phyloP scores from a whole-genome alignment of 2,888 invertebrate genomes.

The Acronicta aceris region DNA sequence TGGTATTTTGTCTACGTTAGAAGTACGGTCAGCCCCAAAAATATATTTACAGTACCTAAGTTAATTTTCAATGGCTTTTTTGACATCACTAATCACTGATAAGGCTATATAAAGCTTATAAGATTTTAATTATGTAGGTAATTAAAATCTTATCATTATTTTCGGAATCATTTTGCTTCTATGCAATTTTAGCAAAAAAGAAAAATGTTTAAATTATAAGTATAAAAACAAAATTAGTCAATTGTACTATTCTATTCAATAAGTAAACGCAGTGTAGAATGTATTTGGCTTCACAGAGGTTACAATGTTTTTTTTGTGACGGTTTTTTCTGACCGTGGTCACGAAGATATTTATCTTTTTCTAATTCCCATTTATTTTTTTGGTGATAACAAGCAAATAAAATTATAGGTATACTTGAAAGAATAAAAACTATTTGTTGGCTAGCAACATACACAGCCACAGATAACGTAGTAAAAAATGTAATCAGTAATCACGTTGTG shows the following conservation, averaged over 20 bases:
- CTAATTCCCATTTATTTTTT: conserved; percentile 26
- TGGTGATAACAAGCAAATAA: conserved; percentile 6
- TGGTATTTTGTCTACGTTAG: neutral
- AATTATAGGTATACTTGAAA: neutral
- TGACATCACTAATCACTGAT: too few species aligned
- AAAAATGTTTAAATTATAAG: conserved; percentile 1
- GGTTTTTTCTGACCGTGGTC: conserved; percentile 11
- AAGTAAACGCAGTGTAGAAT: conserved; percentile 9
- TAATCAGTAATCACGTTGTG: conserved; percentile 14
- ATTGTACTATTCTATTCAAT: conserved; percentile 10
- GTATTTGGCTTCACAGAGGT: conserved; percentile 36
- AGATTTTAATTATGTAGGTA: too few species aligned
- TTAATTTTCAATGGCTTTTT: too few species aligned
- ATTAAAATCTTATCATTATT: too few species aligned
- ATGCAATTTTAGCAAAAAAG: too few species aligned
- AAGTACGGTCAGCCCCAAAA: neutral
- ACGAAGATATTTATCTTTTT: conserved; percentile 28
- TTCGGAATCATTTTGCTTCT: too few species aligned
- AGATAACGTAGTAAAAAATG: conserved; percentile 14
- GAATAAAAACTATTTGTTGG: neutral
- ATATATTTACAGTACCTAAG: too few species aligned
- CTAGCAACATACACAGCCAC: neutral
- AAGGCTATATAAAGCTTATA: too few species aligned
- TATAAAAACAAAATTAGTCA: conserved; percentile 3
- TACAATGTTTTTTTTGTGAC: conserved; percentile 27